phyloP scores from a whole-genome alignment of 2,888 invertebrate genomes.

The Mythimna pallens region DNA sequence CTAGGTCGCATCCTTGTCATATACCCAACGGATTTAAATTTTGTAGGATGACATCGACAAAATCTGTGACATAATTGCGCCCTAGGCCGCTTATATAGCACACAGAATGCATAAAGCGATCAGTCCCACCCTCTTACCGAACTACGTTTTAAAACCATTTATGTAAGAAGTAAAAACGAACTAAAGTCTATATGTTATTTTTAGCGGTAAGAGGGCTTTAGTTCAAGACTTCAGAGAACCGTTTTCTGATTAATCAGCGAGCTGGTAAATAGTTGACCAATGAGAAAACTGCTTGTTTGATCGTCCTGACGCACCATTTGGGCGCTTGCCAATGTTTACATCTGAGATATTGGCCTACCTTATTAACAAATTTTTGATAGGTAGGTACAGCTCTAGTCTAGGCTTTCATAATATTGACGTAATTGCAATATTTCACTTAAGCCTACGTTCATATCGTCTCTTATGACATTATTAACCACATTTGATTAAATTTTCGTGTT shows the following conservation, averaged over 20 bases:
- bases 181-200: slow-evolving; percentile 41
- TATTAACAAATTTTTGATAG: not conserved
- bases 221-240: slow-evolving; percentile 10
- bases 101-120: slow-evolving; percentile 73
- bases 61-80: not conserved
- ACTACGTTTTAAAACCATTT: slow-evolving; percentile 43
- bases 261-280: slow-evolving; percentile 33
- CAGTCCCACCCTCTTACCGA: slow-evolving; percentile 57
- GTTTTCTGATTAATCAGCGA: slow-evolving; percentile 45
- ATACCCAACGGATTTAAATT: not conserved
- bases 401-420: not conserved
- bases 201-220: slow-evolving; percentile 45
- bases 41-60: not conserved
- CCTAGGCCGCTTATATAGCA: slow-evolving; percentile 63
- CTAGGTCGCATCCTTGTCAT: slow-evolving; percentile 22
- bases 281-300: slow-evolving; percentile 35
- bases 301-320: slow-evolving; percentile 50
- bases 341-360: slow-evolving; percentile 54
- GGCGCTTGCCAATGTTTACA: slow-evolving; percentile 56
- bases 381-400: too few species aligned
- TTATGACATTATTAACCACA: not conserved
- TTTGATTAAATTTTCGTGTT: too few species aligned
- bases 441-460: not conserved
- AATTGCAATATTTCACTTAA: not conserved
- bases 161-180: slow-evolving; percentile 22